Evolutionary conservation across 1,140 invertebrate genomes (phyloP), one percentile per base, ranked within the genome.

Genomic region (Sycophaga agraensis): DNA sequence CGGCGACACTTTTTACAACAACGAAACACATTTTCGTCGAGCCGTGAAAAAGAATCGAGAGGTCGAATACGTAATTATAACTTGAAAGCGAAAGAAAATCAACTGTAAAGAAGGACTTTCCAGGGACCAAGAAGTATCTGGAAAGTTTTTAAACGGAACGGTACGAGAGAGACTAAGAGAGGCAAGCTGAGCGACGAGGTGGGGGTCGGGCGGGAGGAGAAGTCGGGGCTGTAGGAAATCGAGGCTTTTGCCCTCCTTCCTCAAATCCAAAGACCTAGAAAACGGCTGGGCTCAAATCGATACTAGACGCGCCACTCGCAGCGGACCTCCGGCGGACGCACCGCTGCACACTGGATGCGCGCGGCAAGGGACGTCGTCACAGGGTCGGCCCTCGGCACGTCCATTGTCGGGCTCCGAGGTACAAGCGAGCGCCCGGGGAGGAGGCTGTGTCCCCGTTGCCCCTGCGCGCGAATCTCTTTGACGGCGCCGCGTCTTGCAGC

Each of bases 31-130:
- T 34, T 58, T 48, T 58, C 39, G 9, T 58, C 35, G 8, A 24
- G 26, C 14, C 37, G 37, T 26, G 22, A 56, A 56, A 56, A 48
- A 45, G 21, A 48, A 39, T 48, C 31, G 17, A 17, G 31, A 48
- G 22, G 21, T 26, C 21, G 34, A 58, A 58, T 58, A 58, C 11
- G 43, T 49, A 58, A 49, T 49, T 58, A 58, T 49, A 58, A 40
- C 35, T 40, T 40, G 35, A 58, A 48, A 40, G 2, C 45, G 21
- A 58, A 49, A 48, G n/a, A 39, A 58, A 56, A 17, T 40, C 34
- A 49, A 49, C 35, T 39, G 45, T 19, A 49, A 39, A 21, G 39
- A 37, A 58, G 19, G 45, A 58, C 9, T 49, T 45, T 46, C 34
- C 42, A 4, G 8, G 53, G 53, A n/a, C 12, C 43, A 6, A 40